A percentile compares a stretch with the other conserved stretches of the same genome.
Evolutionary conservation across 2,888 invertebrate genomes (phyloP).

Genomic region (Macropis europaea): DNA sequence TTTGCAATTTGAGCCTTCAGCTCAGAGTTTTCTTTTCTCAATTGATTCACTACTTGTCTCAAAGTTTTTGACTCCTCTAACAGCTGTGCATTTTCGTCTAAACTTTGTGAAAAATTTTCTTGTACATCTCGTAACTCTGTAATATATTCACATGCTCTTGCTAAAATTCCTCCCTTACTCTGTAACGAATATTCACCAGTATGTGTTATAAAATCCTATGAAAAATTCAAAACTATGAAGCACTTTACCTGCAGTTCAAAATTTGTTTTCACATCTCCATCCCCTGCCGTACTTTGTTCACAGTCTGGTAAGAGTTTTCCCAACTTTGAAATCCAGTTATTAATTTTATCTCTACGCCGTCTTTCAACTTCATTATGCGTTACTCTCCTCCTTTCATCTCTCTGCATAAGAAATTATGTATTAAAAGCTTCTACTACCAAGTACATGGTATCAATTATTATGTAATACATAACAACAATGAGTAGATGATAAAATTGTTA

Average conservation of each 20-base stretch:
- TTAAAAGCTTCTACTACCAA: neutral
- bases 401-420: slow-evolving; percentile 80
- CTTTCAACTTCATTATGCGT: slow-evolving; percentile 97
- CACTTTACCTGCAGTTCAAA: slow-evolving; percentile 58
- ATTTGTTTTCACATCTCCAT: slow-evolving; percentile 57
- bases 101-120: slow-evolving; percentile 83
- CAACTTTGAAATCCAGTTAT: slow-evolving; percentile 95
- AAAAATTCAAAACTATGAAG: neutral
- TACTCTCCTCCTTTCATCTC: slow-evolving; percentile 90
- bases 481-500: slow-evolving; percentile 60
- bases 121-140: slow-evolving; percentile 89
- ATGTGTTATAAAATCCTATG: slow-evolving; percentile 6
- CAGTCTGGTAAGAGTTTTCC: slow-evolving; percentile 89
- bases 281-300: slow-evolving; percentile 79
- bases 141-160: slow-evolving; percentile 96
- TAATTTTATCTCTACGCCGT: slow-evolving; percentile 94
- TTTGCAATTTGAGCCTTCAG: slow-evolving; percentile 80
- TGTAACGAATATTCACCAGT: slow-evolving; percentile 75
- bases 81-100: slow-evolving; percentile 86
- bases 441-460: neutral
- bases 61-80: slow-evolving; percentile 85
- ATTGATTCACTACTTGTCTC: slow-evolving; percentile 85
- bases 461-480: no score
- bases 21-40: slow-evolving; percentile 87
- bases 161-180: slow-evolving; percentile 95